Conservation (phyloP, 2,888 invertebrate genomes). For the Coelinius sp. region DNA sequence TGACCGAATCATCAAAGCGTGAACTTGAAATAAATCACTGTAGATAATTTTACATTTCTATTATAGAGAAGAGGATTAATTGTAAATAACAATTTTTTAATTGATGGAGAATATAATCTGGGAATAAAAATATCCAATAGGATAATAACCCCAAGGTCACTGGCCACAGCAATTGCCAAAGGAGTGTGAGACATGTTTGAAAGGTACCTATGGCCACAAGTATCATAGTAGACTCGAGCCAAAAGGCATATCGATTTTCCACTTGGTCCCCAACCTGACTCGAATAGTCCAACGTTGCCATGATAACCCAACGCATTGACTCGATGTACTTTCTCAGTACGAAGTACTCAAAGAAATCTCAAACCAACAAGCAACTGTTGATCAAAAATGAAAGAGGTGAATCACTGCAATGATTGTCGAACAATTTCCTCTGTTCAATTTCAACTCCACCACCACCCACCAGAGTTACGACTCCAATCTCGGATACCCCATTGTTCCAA, state of each 20-base stretch:
- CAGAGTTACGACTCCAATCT: constrained; percentile 29
- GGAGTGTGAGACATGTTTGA: not conserved
- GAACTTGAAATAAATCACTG: constrained; percentile 8
- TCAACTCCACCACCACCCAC: constrained; percentile 19
- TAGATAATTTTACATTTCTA: not conserved
- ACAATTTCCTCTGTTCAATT: constrained; percentile 27
- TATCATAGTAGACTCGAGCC: constrained; percentile 16
- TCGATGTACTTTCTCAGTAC: not conserved
- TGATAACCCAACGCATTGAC: constrained; percentile 31
- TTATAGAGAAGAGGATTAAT: not conserved
- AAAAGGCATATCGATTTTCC: constrained; percentile 40
- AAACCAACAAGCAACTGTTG: constrained; percentile 30
- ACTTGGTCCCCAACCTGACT: constrained; percentile 22
- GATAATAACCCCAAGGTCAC: not conserved
- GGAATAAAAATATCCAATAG: not conserved
- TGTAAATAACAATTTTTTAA: not conserved
- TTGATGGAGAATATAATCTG: not conserved
- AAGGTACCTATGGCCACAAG: not conserved
- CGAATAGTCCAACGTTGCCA: constrained; percentile 37
- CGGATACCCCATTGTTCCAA: constrained; percentile 33
- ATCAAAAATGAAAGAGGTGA: not conserved
- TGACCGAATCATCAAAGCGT: not conserved
- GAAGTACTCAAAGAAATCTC: not conserved
- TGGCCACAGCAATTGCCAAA: not conserved
- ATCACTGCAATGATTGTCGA: constrained; percentile 23